Conservation (phyloP, 2,888 invertebrate genomes). For the Eilema griseolum region DNA sequence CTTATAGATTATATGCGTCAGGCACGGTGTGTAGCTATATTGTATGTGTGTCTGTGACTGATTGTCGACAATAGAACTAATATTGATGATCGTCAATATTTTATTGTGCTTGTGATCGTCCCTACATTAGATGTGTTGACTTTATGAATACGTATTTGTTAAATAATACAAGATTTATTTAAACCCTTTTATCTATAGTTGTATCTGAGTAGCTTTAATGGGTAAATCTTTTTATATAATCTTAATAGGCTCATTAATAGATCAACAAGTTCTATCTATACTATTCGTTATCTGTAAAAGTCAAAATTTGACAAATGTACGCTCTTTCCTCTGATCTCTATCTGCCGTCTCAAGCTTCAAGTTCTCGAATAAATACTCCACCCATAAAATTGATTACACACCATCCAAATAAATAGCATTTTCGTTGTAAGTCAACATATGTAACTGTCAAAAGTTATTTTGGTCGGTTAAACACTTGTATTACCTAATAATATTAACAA, state of each 20-base stretch:
- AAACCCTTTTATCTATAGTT: neutral
- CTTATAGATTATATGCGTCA: conserved; percentile 23
- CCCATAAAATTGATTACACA: neutral
- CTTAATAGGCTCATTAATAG: conserved; percentile 1
- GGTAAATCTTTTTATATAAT: neutral
- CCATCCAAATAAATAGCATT: neutral
- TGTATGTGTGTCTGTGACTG: neutral
- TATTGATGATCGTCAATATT: neutral
- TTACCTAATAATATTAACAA: conserved; percentile 21
- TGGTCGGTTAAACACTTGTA: conserved; percentile 6
- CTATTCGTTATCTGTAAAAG: neutral
- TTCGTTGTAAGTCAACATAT: neutral
- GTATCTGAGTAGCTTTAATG: neutral
- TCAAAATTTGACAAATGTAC: neutral
- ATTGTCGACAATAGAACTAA: neutral
- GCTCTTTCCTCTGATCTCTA: neutral
- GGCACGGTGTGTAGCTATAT: neutral
- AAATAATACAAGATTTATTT: neutral
- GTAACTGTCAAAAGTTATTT: conserved; percentile 10
- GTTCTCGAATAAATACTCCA: neutral
- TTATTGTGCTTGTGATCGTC: neutral
- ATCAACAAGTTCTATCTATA: neutral
- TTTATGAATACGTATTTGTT: neutral
- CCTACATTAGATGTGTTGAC: neutral
- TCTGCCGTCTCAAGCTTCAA: neutral